Base-by-base conservation (phyloP, 2,113 vertebrate genomes). In the Ancistrus triradiatus region DNA sequence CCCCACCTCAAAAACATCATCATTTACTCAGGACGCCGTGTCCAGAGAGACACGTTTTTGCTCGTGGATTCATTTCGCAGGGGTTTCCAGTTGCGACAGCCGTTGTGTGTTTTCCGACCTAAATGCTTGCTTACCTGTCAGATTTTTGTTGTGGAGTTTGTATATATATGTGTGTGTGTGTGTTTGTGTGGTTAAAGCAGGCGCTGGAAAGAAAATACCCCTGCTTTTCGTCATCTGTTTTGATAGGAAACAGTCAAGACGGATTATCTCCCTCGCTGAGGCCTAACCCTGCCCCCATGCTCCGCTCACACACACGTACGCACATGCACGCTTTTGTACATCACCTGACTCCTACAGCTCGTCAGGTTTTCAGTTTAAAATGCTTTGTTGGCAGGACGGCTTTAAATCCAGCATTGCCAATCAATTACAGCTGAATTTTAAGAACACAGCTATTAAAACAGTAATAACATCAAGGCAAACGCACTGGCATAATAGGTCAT, bases 1-100 rank as follows among this genome's bases (percentile, higher is more conserved):
- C 59, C 31, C 24, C 63, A 59, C 73, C 82, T 83, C 83, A 57
- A 69, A 49, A 50, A 25, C 24, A 59, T 71, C 57, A 38, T 38
- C 35, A 13, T 38, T 38, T 38, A 38, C 35, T 38, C 28, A 11
- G 44, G 56, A 72, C 31, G 24, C 33, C 35, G 37, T 25, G 14
- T 44, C 62, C 31, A 11, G 38, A 28, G 27, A 58, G 50, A 62
- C 37, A 58, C 47, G 38, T 43, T 47, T 22, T 19, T 27, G 67
- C 47, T 31, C n/a, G 1, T 44, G 27, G 25, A 33, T 66, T 59
- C 63, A 59, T 73, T 18, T 68, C n/a, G 38, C 22, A 18, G 50
- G 28, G 48, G 46, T 55, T 42, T 62, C 43, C 49, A 46, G 28
- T 55, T 57, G 25, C 28, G 10, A 62, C 52, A n/a, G 52, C 46